Conservation (phyloP, 1,140 invertebrate species). For the Zaprionus africanus region DNA sequence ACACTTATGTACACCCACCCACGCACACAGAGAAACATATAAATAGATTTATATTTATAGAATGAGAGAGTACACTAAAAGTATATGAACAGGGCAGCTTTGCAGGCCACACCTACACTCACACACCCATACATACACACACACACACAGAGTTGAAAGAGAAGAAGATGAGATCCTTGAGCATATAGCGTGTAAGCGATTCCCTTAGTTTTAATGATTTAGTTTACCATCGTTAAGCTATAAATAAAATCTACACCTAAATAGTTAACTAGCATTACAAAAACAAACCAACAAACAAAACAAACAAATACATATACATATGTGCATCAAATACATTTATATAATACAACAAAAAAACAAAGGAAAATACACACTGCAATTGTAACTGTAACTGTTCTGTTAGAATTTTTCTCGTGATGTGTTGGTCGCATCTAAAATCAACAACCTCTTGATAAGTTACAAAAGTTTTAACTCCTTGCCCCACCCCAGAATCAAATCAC, state of each 20-base stretch:
- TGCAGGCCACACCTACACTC: slow-evolving; percentile 17
- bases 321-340: slow-evolving; percentile 46
- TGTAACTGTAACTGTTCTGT: slow-evolving; percentile 53
- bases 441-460: slow-evolving; percentile 74
- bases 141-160: slow-evolving; percentile 48
- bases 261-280: slow-evolving; percentile 68
- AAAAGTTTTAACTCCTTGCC: slow-evolving; percentile 57
- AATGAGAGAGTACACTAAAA: slow-evolving; percentile 10
- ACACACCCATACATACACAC: slow-evolving; percentile 24
- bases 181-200: slow-evolving; percentile 55
- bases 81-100: slow-evolving; percentile 41
- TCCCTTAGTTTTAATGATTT: slow-evolving; percentile 75
- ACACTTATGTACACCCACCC: slow-evolving; percentile 42
- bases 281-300: slow-evolving; percentile 28
- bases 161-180: slow-evolving; percentile 32
- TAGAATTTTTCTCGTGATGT: slow-evolving; percentile 69
- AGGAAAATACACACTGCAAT: slow-evolving; percentile 44
- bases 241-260: slow-evolving; percentile 61
- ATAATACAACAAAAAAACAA: slow-evolving; percentile 17
- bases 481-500: background rate
- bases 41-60: slow-evolving; percentile 20
- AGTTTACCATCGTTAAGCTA: slow-evolving; percentile 66
- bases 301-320: slow-evolving; percentile 33
- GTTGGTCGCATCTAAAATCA: slow-evolving; percentile 83
- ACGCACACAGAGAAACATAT: slow-evolving; percentile 27